Conservation (phyloP, 2,797 vertebrate genomes). For the Urocyon cinereoargenteus region DNA sequence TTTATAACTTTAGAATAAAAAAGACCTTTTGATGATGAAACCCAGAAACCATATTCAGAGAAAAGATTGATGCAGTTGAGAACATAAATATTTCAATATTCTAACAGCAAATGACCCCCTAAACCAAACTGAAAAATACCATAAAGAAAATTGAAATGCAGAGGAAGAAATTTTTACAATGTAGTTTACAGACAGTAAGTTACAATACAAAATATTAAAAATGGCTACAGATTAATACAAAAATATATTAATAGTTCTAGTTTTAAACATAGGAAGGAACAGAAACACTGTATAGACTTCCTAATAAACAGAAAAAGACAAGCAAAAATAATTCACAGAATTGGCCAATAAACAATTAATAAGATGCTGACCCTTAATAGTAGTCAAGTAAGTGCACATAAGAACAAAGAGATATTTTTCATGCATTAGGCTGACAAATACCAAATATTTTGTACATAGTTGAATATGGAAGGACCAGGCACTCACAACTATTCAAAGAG, state of each 20-base stretch:
- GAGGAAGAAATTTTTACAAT: background rate
- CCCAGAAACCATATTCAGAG: background rate
- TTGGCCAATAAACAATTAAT: background rate
- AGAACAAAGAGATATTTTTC: background rate
- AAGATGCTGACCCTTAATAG: background rate
- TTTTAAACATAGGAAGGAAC: background rate
- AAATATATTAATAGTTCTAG: background rate
- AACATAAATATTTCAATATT: background rate
- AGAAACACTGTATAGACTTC: background rate
- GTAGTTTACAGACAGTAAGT: background rate
- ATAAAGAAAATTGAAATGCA: background rate
- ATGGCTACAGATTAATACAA: background rate
- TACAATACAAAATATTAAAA: background rate
- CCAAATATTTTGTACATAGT: background rate
- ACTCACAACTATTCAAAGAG: background rate
- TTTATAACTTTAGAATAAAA: conserved; percentile 4
- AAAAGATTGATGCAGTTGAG: background rate
- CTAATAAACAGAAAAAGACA: background rate
- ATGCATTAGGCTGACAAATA: background rate
- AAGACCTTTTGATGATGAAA: background rate
- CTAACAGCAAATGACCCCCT: background rate
- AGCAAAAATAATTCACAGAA: background rate
- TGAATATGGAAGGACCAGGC: background rate
- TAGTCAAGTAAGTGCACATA: background rate
- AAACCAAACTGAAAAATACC: background rate